Evolutionary conservation across 2,113 vertebrate species (phyloP).

Genomic region (Albula glossodonta): DNA sequence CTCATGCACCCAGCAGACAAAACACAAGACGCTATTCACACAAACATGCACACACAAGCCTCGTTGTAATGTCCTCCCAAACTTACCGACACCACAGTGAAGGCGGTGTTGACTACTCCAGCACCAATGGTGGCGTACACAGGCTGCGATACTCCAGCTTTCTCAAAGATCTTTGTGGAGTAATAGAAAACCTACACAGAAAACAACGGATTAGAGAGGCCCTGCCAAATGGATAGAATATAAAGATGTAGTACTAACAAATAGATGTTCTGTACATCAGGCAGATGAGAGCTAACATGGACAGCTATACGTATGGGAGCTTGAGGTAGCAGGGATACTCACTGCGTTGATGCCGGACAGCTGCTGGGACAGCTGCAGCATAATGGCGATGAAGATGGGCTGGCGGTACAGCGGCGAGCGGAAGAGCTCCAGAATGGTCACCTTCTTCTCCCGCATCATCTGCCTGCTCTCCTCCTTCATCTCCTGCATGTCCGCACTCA

Average conservation of each 20-base stretch:
- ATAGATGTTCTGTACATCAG: no score
- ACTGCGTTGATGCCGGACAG: slow-evolving; percentile 91
- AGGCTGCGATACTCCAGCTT: slow-evolving; percentile 84
- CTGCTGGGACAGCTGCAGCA: slow-evolving; percentile 94
- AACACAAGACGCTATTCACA: neutral
- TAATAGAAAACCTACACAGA: slow-evolving; percentile 89
- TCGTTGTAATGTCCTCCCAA: neutral
- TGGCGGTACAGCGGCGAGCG: slow-evolving; percentile 84
- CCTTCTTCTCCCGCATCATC: slow-evolving; percentile 94
- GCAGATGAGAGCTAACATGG: no score
- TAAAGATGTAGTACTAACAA: no score
- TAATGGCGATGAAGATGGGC: slow-evolving; percentile 86
- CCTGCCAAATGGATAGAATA: no score
- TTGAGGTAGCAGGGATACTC: slow-evolving; percentile 44
- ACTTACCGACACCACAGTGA: slow-evolving; percentile 93
- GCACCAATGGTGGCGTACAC: slow-evolving; percentile 94
- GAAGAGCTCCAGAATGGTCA: slow-evolving; percentile 90
- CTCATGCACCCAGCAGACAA: no score
- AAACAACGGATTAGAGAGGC: neutral
- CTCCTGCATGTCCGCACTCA: slow-evolving; percentile 86
- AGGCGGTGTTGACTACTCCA: slow-evolving; percentile 88
- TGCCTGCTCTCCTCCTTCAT: slow-evolving; percentile 94
- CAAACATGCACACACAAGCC: neutral
- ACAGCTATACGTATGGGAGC: no score
- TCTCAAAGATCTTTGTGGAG: slow-evolving; percentile 89